Base-by-base conservation (phyloP, 2,797 vertebrate species). In the Pterois miles region DNA sequence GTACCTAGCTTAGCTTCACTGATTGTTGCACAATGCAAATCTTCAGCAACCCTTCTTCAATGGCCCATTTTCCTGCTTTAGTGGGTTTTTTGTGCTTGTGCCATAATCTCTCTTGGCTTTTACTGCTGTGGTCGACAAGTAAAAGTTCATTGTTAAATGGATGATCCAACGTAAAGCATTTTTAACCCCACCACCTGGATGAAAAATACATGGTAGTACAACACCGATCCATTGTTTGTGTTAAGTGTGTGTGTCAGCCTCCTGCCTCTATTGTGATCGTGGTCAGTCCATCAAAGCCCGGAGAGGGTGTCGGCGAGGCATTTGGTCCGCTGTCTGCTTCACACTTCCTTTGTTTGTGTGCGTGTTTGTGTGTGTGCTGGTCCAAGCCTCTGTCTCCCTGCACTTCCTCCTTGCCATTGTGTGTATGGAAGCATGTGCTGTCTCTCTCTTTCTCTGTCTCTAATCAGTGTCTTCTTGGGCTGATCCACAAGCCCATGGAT, bases 271-370 rank as follows among this genome's bases (percentile, higher is more conserved):
- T 93, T 94, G 92, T 94, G 88, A 89, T 71, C n/a, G 20, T 29
- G 73, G 86, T 86, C 87, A 91, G 90, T 91, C 88, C 83, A 92
- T 93, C 91, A 93, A 92, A 93, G 91, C 78, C 79, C 64, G 65
- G 85, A 81, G 88, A 89, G 91, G 90, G 86, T 92, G 91, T 82
- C 78, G 80, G 90, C 78, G 34, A 89, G 65, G 87, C 84, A 89
- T 92, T 92, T 87, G 89, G 86, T 80, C 80, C 63, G 8, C 88
- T 92, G 93, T 93, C 91, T 91, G 85, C 89, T 81, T 86, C 87
- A 81, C 86, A 87, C 91, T 93, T 94, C 91, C 92, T 94, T 83
- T 93, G 89, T 94, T 89, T 92, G 91, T 91, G 82, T 87, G 88
- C 84, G 77, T 83, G 83, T 91, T 69, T 89, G 85, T 90, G 82